Base-by-base conservation (phyloP, 2,888 invertebrate genomes). In the Eupithecia subumbrata region DNA sequence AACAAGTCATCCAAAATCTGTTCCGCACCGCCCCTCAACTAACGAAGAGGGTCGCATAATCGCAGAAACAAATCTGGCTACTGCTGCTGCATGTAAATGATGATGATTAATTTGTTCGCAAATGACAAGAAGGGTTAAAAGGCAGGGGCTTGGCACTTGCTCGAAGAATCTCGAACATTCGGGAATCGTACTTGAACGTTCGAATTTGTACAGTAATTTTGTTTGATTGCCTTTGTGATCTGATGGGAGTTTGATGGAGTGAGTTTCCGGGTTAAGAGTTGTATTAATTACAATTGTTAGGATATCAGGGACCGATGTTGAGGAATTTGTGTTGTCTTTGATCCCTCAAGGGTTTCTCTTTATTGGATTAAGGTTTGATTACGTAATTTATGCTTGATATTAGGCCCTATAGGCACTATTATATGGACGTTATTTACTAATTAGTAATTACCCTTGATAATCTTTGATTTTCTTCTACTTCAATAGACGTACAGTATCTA, bases 81-180 rank as follows among this genome's bases (percentile, higher is more conserved):
- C 93, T 92, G 90, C 90, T 89, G 86, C 93, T 92, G 94, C 93
- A 95, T 95, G 91, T 93, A 95, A 95, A 95, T 95, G 95, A 95
- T 93, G 93, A 94, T 95, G 95, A 95, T 95, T 95, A 95, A 95
- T 95, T 94, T 93, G 94, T 93, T 91, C 91, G 88, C 90, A 90
- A 94, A 94, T 94, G 94, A 94, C 94, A 92, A 90, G 94, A 94
- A 95, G 94, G 95, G 94, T 94, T 94, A 93, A 92, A 91, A 88
- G 89, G 86, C 90, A 89, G 88, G 90, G 93, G 82, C 80, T 80
- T 84, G 90, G 86, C 90, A 92, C 92, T 93, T 92, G 91, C 89
- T 87, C 88, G 80, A 84, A 86, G 90, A 90, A 93, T 92, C 84
- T 85, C 85, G 85, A 88, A 90, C 87, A 93, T 91, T 88, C 89